Evolutionary conservation across 2,797 vertebrate species (phyloP).

Genomic region (Streptopelia turtur): DNA sequence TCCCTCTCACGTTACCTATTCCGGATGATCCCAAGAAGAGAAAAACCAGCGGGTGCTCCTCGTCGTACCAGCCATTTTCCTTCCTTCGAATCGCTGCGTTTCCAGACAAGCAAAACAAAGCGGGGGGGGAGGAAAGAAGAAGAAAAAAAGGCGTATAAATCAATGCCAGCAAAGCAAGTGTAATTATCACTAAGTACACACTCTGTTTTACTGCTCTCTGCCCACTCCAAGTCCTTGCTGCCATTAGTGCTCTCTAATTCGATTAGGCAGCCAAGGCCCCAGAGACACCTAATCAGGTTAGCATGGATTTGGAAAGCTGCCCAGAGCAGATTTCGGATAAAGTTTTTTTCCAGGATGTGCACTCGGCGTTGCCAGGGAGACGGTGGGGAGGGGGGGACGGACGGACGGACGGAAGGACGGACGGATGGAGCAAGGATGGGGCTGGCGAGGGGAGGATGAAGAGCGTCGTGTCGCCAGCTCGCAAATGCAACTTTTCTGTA

Average conservation of each 20-base stretch:
- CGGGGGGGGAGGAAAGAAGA: background rate
- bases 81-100: slow-evolving; percentile 92
- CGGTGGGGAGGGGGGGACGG: slow-evolving; percentile 60
- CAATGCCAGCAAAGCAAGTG: slow-evolving; percentile 83
- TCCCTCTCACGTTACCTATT: slow-evolving; percentile 85
- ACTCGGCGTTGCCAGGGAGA: slow-evolving; percentile 83
- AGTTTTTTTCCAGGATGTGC: slow-evolving; percentile 87
- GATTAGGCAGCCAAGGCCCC: slow-evolving; percentile 94
- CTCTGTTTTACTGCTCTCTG: slow-evolving; percentile 83
- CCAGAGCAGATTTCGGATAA: slow-evolving; percentile 86
- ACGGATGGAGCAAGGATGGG: background rate
- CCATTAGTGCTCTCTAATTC: slow-evolving; percentile 97
- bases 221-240: slow-evolving; percentile 84
- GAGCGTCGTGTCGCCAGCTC: background rate
- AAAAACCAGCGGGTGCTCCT: slow-evolving; percentile 97
- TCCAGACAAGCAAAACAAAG: slow-evolving; percentile 47
- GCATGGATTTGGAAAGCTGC: slow-evolving; percentile 95
- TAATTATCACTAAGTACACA: slow-evolving; percentile 89
- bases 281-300: slow-evolving; percentile 97
- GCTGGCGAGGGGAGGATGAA: slow-evolving; percentile 25
- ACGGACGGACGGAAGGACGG: slow-evolving; percentile 47
- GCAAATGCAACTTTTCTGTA: background rate
- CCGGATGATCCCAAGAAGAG: slow-evolving; percentile 97
- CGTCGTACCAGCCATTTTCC: slow-evolving; percentile 98
- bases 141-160: slow-evolving; percentile 76